Conservation (phyloP, 2,797 vertebrate genomes). For the Picus viridis region DNA sequence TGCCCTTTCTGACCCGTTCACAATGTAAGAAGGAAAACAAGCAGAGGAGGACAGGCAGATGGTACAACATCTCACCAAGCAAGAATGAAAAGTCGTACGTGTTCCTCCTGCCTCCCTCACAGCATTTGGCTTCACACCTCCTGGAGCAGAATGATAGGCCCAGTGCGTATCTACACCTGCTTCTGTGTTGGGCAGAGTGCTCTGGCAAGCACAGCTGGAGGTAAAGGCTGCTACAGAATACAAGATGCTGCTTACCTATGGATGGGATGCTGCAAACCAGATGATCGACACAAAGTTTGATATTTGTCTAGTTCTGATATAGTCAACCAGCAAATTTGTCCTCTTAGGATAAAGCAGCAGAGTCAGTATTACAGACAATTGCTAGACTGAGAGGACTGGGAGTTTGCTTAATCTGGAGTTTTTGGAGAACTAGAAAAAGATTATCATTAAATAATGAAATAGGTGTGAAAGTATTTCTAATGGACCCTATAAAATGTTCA, state of each 20-base stretch:
- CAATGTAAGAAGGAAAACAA: neutral
- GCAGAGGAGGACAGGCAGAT: neutral
- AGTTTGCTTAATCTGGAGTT: neutral
- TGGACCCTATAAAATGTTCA: neutral
- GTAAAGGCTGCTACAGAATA: neutral
- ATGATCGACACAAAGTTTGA: neutral
- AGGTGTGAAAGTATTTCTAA: neutral
- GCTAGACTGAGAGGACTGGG: accelerated
- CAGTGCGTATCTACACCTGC: neutral
- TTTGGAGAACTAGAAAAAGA: neutral
- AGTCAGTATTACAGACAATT: neutral
- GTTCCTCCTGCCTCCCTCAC: neutral
- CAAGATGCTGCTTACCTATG: neutral
- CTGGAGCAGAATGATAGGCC: neutral
- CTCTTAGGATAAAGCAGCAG: neutral
- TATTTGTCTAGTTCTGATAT: neutral
- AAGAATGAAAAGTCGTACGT: neutral
- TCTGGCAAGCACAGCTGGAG: accelerated
- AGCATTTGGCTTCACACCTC: neutral
- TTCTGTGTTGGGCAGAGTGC: neutral
- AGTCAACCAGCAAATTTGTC: neutral
- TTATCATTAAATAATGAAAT: neutral
- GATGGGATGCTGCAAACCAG: neutral
- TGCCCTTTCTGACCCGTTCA: neutral
- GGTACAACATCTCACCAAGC: neutral